Base-by-base conservation (phyloP, 2,113 vertebrate species). In the Fukomys damarensis region DNA sequence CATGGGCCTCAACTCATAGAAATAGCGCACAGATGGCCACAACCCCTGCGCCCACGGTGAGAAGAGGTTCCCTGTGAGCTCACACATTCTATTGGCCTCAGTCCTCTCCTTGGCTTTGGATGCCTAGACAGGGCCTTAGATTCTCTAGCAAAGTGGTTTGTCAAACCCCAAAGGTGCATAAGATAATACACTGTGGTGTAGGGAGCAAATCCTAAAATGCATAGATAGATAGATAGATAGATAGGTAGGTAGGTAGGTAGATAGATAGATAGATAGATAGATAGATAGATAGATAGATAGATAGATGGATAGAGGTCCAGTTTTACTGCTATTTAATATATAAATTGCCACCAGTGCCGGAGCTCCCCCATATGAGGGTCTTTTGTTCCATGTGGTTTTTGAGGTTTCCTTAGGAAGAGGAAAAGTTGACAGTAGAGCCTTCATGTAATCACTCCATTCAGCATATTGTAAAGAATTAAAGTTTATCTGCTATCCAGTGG, bases 381-480 rank as follows among this genome's bases (percentile, higher is more conserved):
- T 22, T 28, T 28, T n/a, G 66, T 88, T 49, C 22, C 41, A 81
- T 85, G 22, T 72, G 32, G 56, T 66, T 97, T 86, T 72, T 52
- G 43, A 91, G 54, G 13, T 88, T 6, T 82, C 32, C 54, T 43
- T 20, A 52, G 86, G 58, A 86, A 92, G 17, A 72, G 90, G 41
- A 41, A 3, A 94, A 72, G 49, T 63, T 96, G 86, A 89, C 32
- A 91, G 11, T 22, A 28, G 26, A 93, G 6, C 13, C 49, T 2
- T 93, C 66, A 13, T 38, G 56, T 81, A 16, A 90, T 66, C 4
- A 20, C 68, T 79, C 20, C 74, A 87, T 58, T 94, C n/a, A 93
- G 74, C 56, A 11, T 61, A 89, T 91, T 91, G 38, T 86, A 91
- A 93, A 94, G 54, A 82, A 59, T 85, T 85, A 65, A 22, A 28